Percentiles rank a stretch among this genome's conserved stretches.
These are phyloP conservation scores for Isaurus tuberculatus DNA, from an alignment of 92 coral and sea anemone species.

Conservation along the genomic window DNA sequence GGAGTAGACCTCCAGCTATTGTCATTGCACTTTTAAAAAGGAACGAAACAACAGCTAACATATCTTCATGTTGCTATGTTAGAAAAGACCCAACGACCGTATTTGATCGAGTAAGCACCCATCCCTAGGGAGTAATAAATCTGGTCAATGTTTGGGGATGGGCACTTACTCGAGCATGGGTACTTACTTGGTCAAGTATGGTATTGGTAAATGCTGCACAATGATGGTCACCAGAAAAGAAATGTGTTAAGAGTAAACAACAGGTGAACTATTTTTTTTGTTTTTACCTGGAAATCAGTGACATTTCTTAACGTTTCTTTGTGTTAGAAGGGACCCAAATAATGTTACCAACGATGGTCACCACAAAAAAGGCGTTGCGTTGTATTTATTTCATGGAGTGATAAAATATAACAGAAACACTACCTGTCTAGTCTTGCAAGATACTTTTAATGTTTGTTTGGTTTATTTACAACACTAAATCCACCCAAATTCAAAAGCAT, in stretches of 20 bases:
- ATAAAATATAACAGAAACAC: constrained; percentile 9
- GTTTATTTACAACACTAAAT: constrained; percentile 30
- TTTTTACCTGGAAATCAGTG: neutral
- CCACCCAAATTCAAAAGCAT: neutral
- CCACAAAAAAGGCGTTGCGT: constrained; percentile 41
- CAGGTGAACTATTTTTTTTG: no score
- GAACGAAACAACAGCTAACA: constrained; percentile 42
- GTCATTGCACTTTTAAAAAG: neutral
- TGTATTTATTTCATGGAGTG: constrained; percentile 30
- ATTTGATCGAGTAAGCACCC: no score
- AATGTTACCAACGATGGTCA: constrained; percentile 35
- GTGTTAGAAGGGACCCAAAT: constrained; percentile 44
- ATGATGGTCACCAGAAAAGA: no score
- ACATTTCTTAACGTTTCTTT: constrained; percentile 39
- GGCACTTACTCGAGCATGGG: no score
- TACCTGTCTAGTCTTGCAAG: constrained; percentile 19
- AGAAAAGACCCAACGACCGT: no score
- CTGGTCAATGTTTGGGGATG: no score
- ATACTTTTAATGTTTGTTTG: constrained; percentile 40
- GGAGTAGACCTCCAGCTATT: constrained; percentile 45
- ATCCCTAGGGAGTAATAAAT: no score
- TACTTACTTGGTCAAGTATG: no score
- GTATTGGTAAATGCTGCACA: no score
- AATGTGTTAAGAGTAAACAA: no score
- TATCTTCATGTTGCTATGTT: no score